Conservation (phyloP, 2,797 vertebrate genomes). For the Sebastes oblongus region DNA sequence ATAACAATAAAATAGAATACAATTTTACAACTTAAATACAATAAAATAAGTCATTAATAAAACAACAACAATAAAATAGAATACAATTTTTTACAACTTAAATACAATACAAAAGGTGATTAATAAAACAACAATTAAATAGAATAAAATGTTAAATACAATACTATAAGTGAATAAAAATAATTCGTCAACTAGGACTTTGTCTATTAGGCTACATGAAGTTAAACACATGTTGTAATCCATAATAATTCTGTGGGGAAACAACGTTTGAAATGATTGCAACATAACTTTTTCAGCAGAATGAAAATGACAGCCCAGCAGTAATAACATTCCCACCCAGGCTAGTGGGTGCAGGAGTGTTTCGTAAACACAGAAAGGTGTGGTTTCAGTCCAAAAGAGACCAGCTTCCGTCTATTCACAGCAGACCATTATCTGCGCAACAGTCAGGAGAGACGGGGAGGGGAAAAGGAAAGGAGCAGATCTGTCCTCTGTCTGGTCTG, state of each 20-base stretch:
- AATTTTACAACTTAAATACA: no score
- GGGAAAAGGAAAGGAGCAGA: conserved; percentile 38
- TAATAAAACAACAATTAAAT: no score
- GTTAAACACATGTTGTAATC: background rate
- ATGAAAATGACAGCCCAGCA: background rate
- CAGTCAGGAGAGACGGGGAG: conserved; percentile 43
- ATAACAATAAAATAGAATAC: no score
- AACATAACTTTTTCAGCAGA: background rate
- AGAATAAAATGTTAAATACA: no score
- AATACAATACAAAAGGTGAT: no score
- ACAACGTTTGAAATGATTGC: background rate
- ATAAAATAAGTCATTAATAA: no score
- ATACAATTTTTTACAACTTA: no score
- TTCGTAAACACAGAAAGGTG: conserved; percentile 74
- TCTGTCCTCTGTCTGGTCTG: conserved; percentile 19
- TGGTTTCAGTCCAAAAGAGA: conserved; percentile 74
- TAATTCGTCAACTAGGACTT: background rate
- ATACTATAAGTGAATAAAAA: background rate
- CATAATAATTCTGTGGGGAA: background rate
- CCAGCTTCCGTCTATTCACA: conserved; percentile 71
- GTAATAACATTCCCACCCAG: conserved; percentile 18
- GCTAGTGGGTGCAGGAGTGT: conserved; percentile 22
- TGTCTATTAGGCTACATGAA: background rate
- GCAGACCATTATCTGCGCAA: conserved; percentile 69
- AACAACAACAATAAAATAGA: no score